Conservation (phyloP, 2,888 invertebrate genomes). For the Cheilosia soror region DNA sequence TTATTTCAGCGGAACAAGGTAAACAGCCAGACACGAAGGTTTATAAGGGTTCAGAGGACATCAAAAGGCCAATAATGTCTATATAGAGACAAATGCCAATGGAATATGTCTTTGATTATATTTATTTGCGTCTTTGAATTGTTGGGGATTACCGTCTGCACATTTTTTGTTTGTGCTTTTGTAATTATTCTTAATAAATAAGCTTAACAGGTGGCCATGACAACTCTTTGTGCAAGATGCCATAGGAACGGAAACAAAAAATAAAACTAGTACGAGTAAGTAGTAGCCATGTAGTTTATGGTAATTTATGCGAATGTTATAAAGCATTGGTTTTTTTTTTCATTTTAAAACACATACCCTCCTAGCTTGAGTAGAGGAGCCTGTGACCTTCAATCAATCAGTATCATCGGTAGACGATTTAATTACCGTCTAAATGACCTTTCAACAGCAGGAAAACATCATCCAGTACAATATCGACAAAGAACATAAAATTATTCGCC, state of each 20-base stretch:
- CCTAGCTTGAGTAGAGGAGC: no score
- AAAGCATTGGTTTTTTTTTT: no score
- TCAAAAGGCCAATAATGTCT: not conserved
- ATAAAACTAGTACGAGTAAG: not conserved
- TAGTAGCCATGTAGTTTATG: not conserved
- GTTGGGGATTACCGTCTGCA: not conserved
- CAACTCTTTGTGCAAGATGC: conserved; percentile 28
- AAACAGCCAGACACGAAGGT: conserved; percentile 43
- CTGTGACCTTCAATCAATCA: no score
- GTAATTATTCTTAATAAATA: conserved; percentile 50
- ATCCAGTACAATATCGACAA: no score
- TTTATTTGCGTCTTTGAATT: not conserved
- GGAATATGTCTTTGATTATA: conserved; percentile 27
- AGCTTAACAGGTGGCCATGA: conserved; percentile 67
- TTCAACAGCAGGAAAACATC: no score
- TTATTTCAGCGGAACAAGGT: conserved; percentile 27
- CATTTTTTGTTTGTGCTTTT: conserved; percentile 3
- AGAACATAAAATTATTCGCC: no score
- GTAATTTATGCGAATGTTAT: not conserved
- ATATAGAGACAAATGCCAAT: conserved; percentile 12
- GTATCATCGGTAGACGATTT: no score
- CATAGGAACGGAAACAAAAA: conserved; percentile 12
- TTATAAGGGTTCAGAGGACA: conserved; percentile 30
- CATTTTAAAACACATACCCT: no score
- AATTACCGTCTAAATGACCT: no score